phyloP scores from a whole-genome alignment of 2,113 vertebrate genomes.

The Phycodurus eques region DNA sequence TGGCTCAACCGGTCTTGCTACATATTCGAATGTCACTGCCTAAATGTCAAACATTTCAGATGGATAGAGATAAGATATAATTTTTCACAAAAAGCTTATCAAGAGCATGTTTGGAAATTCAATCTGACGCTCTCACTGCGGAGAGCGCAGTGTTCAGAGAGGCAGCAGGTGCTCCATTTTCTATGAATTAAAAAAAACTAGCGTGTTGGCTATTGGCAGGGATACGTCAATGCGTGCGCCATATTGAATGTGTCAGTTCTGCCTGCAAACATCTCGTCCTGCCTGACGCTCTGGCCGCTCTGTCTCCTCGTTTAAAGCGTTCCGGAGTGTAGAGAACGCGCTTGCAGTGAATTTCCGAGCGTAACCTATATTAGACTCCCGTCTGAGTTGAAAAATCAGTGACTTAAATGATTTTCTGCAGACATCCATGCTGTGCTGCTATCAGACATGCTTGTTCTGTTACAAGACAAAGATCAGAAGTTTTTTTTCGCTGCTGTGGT shows the following conservation, averaged over 20 bases:
- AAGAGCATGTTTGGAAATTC: background rate
- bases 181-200: no score
- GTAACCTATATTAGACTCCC: background rate
- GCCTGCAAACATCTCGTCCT: no score
- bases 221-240: no score
- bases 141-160: no score
- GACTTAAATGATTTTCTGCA: constrained; percentile 41
- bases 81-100: background rate
- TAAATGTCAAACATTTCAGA: background rate
- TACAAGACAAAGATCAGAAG: constrained; percentile 97
- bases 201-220: no score
- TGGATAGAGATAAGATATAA: background rate
- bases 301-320: no score
- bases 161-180: no score
- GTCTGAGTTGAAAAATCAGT: background rate
- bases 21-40: background rate
- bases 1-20: background rate
- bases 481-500: constrained; percentile 86
- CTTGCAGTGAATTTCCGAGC: no score
- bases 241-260: no score
- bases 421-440: constrained; percentile 87
- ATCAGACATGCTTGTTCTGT: constrained; percentile 84
- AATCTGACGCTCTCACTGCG: no score
- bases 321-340: no score
- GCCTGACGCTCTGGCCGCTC: no score